Evolutionary conservation across 2,113 vertebrate species (phyloP), one percentile per base, ranked within the genome.

Genomic region (Tetraodon nigroviridis): DNA sequence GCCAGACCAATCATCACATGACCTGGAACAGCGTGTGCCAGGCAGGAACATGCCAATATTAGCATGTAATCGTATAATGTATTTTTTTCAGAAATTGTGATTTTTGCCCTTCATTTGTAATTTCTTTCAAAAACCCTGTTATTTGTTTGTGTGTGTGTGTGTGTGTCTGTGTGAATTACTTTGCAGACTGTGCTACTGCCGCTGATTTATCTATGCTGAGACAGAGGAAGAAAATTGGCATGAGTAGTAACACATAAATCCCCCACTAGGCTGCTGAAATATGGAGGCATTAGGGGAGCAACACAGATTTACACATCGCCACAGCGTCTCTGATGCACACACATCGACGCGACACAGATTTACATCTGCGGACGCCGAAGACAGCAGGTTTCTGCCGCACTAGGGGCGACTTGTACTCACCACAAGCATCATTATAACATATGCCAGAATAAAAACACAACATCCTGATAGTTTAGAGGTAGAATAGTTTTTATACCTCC

Each of bases 281-380:
- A 89, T 86, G 80, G 83, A 79, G 71, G 78, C 85, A 85, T 84
- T 89, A 87, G 78, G 79, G 69, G 66, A 77, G 78, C 76, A 73
- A 83, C 84, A 70, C 75, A 80, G 83, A 89, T 89, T 87, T 86
- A 87, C 83, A 86, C 85, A 75, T 81, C 57, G 58, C 72, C 73
- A 75, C 71, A 71, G 58, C 77, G 75, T 76, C 76, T 71, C 56
- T 75, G 66, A 81, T 49, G 58, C 71, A 5, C 69, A 19, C 60
- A 61, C 63, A 21, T 47, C 37, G 40, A 41, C 45, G 59, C 37
- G 40, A 41, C 45, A 63, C 50, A 69, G 50, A 71, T 74, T 69
- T 68, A 66, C 67, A 69, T 70, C 41, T 51, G 59, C 44, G 72
- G 55, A 51, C 55, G 67, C 51, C 54, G 54, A 71, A 78, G 66